Conservation (phyloP, 2,797 vertebrate genomes). For the Megalops cyprinoides region DNA sequence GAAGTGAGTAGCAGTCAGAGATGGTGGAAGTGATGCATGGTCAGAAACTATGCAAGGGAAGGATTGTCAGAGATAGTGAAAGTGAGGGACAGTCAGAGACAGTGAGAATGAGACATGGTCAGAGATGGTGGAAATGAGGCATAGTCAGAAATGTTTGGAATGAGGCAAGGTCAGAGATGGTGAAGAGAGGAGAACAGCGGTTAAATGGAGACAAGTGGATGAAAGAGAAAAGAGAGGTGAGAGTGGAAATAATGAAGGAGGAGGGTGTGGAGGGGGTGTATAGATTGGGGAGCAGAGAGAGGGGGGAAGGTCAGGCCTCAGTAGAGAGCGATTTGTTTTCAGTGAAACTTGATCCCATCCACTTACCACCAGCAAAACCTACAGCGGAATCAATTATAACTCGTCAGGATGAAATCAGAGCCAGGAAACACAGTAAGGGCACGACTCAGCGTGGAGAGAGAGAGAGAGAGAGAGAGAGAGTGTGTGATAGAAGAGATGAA, state of each 20-base stretch:
- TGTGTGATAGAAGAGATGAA: background rate
- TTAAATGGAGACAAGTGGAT: background rate
- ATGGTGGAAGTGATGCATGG: background rate
- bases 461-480: constrained; percentile 41
- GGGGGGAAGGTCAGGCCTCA: constrained; percentile 57
- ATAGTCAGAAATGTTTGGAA: too few species aligned
- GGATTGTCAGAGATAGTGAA: background rate
- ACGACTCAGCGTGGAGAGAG: constrained; percentile 72
- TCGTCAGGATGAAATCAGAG: constrained; percentile 93
- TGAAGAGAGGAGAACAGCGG: background rate
- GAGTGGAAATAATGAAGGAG: constrained; percentile 24
- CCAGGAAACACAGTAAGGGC: constrained; percentile 87
- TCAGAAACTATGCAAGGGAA: background rate
- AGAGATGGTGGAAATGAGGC: too few species aligned
- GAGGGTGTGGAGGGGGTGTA: constrained; percentile 21
- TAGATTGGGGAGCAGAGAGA: background rate
- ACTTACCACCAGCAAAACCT: constrained; percentile 92
- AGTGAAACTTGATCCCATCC: constrained; percentile 93
- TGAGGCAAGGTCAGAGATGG: background rate
- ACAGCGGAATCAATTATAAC: constrained; percentile 96
- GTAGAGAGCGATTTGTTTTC: constrained; percentile 96
- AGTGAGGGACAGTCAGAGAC: constrained; percentile 20
- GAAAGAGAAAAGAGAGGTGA: constrained; percentile 25
- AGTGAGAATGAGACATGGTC: background rate
- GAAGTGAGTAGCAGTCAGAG: background rate